Percentiles rank a stretch among this genome's conserved stretches.
These are phyloP conservation scores for Mirza zaza DNA, from an alignment of 2,113 vertebrate genomes.

Conservation along the genomic window DNA sequence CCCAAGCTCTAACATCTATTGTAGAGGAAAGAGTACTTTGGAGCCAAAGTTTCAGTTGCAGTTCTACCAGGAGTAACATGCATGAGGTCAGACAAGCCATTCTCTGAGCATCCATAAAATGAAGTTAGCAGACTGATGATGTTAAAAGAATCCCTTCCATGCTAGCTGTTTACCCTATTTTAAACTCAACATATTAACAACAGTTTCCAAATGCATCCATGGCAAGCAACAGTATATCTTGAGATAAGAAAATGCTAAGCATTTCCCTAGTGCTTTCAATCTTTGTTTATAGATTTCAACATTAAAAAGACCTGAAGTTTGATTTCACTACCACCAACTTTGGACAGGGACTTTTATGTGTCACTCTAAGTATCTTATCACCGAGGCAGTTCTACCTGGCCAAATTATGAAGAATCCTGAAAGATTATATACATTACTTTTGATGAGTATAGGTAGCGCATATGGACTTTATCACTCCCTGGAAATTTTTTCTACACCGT, in stretches of 20 bases:
- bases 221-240: neutral
- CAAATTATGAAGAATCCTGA: neutral
- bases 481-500: neutral
- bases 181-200: neutral
- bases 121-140: neutral
- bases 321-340: neutral
- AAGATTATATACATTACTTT: neutral
- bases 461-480: neutral
- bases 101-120: neutral
- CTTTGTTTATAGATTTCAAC: neutral
- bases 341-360: neutral
- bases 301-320: neutral
- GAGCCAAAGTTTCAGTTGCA: neutral
- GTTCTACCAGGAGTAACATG: neutral
- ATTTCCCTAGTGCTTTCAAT: neutral
- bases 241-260: neutral
- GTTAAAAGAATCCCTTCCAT: neutral
- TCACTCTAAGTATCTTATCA: neutral
- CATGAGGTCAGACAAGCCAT: neutral
- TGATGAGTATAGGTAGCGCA: neutral
- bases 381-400: neutral
- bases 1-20: neutral
- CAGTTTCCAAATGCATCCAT: conserved; percentile 1
- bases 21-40: neutral
- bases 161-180: neutral